These are phyloP conservation scores for Calliopum simillimum DNA, from an alignment of 2,888 invertebrate species.

Conservation along the genomic window DNA sequence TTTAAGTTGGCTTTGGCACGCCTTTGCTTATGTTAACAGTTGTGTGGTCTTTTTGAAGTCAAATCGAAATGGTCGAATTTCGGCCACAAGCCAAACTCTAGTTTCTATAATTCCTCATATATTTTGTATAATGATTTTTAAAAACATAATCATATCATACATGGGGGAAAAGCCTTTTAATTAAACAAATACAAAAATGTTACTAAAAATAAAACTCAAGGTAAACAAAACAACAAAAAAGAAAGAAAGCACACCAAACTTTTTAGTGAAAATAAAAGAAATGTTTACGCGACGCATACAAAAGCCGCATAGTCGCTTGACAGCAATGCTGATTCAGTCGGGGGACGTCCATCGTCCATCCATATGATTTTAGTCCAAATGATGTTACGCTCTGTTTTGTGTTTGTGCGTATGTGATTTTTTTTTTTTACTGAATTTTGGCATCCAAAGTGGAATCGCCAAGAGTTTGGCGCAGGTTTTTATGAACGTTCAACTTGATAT, in stretches of 20 bases:
- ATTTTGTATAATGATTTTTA: too few relatives aligned
- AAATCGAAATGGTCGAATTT: too few relatives aligned
- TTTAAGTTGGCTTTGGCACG: too few relatives aligned
- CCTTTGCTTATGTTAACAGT: too few relatives aligned
- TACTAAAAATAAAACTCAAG: conserved; percentile 42
- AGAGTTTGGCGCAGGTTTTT: neutral
- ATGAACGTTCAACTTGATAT: neutral
- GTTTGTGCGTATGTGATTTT: too few relatives aligned
- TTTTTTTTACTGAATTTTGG: neutral
- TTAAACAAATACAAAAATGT: conserved; percentile 10
- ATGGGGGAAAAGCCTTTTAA: too few relatives aligned
- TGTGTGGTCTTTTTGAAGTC: too few relatives aligned
- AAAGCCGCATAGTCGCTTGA: neutral
- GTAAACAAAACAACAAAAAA: conserved; percentile 38
- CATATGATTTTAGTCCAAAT: too few relatives aligned
- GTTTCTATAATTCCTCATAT: too few relatives aligned
- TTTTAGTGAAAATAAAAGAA: neutral
- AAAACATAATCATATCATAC: too few relatives aligned
- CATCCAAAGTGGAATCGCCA: neutral
- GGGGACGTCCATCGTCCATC: conserved; percentile 7
- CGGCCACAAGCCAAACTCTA: too few relatives aligned
- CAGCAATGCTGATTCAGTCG: neutral
- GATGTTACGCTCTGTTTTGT: neutral
- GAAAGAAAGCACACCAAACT: neutral
- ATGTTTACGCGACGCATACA: neutral